A percentile compares a stretch with the other conserved stretches of the same genome.
Conservation (phyloP, 2,888 invertebrate genomes). For the Pyrgus malvae region DNA sequence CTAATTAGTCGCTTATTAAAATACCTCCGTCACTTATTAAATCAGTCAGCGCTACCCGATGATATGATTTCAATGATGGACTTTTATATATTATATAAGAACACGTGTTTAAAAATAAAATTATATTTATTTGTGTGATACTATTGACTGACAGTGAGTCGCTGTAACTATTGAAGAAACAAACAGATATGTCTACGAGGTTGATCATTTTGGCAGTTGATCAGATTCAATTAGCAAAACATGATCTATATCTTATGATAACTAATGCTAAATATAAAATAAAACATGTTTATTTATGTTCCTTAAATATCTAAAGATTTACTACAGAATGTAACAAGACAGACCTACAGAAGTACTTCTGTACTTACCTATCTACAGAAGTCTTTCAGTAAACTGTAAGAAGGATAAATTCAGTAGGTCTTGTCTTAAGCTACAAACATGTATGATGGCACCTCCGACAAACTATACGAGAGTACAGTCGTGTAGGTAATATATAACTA, state of each 20-base stretch:
- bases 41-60: too few relatives aligned
- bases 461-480: too few relatives aligned
- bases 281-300: conserved; percentile 2
- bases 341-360: too few relatives aligned
- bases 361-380: too few relatives aligned
- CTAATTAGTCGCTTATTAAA: too few relatives aligned
- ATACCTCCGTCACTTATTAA: neutral
- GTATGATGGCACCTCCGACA: too few relatives aligned
- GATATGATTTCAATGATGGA: neutral
- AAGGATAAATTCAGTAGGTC: too few relatives aligned
- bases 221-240: conserved; percentile 39
- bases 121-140: conserved; percentile 7
- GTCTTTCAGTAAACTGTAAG: too few relatives aligned
- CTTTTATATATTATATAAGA: neutral
- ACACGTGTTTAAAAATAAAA: conserved; percentile 8
- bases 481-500: too few relatives aligned
- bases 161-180: conserved; percentile 35
- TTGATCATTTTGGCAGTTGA: conserved; percentile 42
- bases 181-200: conserved; percentile 41
- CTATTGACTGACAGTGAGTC: conserved; percentile 37
- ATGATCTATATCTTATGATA: conserved; percentile 21
- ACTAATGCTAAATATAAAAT: conserved; percentile 6
- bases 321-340: too few relatives aligned
- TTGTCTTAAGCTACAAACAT: too few relatives aligned
- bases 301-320: neutral